Conservation (phyloP, 2,797 vertebrate genomes). For the Pseudocheirus occidentalis region DNA sequence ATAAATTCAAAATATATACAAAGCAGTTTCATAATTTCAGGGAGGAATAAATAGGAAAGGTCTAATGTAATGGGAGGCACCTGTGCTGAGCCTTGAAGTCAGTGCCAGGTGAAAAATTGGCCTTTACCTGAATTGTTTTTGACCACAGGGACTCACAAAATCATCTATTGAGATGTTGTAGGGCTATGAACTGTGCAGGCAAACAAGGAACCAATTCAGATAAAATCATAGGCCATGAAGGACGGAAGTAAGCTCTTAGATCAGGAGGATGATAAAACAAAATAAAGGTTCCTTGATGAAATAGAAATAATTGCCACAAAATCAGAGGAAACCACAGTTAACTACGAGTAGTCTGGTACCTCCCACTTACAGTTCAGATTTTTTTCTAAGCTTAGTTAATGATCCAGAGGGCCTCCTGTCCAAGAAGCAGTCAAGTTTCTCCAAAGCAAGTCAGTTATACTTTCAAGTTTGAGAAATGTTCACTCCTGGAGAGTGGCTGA, state of each 20-base stretch:
- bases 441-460: background rate
- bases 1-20: background rate
- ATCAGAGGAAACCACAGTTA: background rate
- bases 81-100: background rate
- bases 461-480: slow-evolving; percentile 1
- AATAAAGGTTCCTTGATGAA: background rate
- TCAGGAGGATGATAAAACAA: slow-evolving; percentile 20
- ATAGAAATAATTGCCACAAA: background rate
- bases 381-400: background rate
- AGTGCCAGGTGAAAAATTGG: background rate
- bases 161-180: background rate
- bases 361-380: background rate
- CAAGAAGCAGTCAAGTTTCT: background rate
- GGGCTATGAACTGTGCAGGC: background rate
- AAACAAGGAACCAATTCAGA: background rate
- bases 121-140: background rate
- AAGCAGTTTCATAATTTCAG: background rate
- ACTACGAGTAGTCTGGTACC: background rate
- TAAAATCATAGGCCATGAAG: background rate
- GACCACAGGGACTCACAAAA: background rate
- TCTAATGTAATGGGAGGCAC: background rate
- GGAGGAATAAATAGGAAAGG: background rate
- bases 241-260: slow-evolving; percentile 8
- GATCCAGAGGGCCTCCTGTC: background rate
- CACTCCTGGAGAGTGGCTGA: background rate